Percentiles rank a stretch among this genome's conserved stretches.
Evolutionary conservation across 2,797 vertebrate species (phyloP).

Genomic region (Gadopsis bispinosus): DNA sequence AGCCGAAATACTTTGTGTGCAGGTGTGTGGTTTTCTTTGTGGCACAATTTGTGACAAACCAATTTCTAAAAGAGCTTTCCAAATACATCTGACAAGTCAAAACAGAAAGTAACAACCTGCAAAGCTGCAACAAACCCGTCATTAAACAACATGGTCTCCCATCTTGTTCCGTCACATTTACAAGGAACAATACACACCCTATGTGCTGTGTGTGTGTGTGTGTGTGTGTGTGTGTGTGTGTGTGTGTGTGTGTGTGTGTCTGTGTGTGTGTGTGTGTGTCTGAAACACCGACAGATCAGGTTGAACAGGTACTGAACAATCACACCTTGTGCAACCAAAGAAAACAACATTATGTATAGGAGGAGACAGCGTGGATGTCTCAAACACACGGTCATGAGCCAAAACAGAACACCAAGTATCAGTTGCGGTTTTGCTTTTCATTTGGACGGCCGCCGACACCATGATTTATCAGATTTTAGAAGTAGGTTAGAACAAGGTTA

Average conservation of each 20-base stretch:
- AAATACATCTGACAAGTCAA: slow-evolving; percentile 49
- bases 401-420: background rate
- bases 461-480: background rate
- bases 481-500: background rate
- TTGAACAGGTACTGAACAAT: slow-evolving; percentile 63
- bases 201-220: background rate
- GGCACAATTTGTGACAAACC: slow-evolving; percentile 38
- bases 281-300: slow-evolving; percentile 46
- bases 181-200: slow-evolving; percentile 13
- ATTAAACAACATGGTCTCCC: slow-evolving; percentile 16
- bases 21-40: slow-evolving; percentile 6
- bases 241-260: background rate
- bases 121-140: slow-evolving; percentile 15
- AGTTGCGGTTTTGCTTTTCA: slow-evolving; percentile 2
- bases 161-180: slow-evolving; percentile 42
- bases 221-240: background rate
- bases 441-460: slow-evolving; percentile 10
- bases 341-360: background rate
- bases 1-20: background rate
- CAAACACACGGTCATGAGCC: slow-evolving; percentile 1
- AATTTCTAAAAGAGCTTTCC: slow-evolving; percentile 24
- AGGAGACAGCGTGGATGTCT: background rate
- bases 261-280: slow-evolving; percentile 6
- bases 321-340: slow-evolving; percentile 29
- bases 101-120: slow-evolving; percentile 28